Percentiles rank a stretch among this genome's conserved stretches.
Conservation (phyloP, 2,888 invertebrate species). For the Meteorus cinctellus region DNA sequence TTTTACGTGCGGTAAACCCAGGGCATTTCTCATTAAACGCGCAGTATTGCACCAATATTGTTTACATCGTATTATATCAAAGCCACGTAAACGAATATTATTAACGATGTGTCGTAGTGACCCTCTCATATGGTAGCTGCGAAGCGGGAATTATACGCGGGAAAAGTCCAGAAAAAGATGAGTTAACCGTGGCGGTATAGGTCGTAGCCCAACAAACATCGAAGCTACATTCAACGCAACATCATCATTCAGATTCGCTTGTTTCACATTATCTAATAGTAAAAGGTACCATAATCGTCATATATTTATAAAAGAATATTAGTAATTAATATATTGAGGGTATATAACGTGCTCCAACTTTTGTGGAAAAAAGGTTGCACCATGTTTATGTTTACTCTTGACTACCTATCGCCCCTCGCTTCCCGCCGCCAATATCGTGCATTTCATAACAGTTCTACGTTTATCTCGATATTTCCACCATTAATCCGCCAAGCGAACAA, state of each 20-base stretch:
- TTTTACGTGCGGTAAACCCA: slow-evolving; percentile 63
- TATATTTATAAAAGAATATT: background rate
- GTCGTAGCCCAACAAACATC: slow-evolving; percentile 58
- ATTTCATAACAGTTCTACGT: slow-evolving; percentile 39
- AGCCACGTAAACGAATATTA: slow-evolving; percentile 30
- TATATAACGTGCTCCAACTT: background rate
- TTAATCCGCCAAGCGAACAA: slow-evolving; percentile 9
- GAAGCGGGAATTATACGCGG: slow-evolving; percentile 50
- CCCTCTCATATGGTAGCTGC: slow-evolving; percentile 47
- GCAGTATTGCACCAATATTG: slow-evolving; percentile 49
- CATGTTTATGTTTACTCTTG: slow-evolving; percentile 71
- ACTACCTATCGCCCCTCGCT: slow-evolving; percentile 48
- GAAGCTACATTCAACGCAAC: slow-evolving; percentile 46
- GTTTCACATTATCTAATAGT: slow-evolving; percentile 8
- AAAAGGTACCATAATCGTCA: slow-evolving; percentile 15
- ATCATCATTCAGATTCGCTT: slow-evolving; percentile 18
- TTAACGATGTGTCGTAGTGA: slow-evolving; percentile 44
- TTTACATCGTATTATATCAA: slow-evolving; percentile 31
- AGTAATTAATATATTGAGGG: background rate
- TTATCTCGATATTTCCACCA: slow-evolving; percentile 21
- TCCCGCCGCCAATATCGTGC: slow-evolving; percentile 37
- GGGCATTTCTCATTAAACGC: slow-evolving; percentile 57
- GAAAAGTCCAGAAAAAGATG: slow-evolving; percentile 61
- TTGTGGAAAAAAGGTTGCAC: slow-evolving; percentile 49
- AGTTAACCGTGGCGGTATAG: slow-evolving; percentile 66